Evolutionary conservation across 2,888 invertebrate genomes (phyloP).

Genomic region (Tenthredo notha): DNA sequence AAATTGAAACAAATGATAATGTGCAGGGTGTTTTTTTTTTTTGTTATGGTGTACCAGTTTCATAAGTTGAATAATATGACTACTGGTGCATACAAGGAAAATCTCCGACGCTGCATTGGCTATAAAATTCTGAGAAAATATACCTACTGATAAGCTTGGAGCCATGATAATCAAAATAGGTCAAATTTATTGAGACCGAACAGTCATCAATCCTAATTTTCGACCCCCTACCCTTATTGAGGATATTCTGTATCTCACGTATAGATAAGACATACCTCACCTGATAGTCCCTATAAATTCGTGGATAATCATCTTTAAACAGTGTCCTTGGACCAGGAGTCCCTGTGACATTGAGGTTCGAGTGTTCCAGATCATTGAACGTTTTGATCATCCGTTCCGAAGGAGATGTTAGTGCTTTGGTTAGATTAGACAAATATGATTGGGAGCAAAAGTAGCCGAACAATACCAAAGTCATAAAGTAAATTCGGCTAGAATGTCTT

Average conservation of each 20-base stretch:
- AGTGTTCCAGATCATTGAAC: background rate
- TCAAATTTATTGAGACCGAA: too few relatives aligned
- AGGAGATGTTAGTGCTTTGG: constrained; percentile 13
- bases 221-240: too few relatives aligned
- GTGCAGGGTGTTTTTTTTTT: too few relatives aligned
- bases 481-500: background rate
- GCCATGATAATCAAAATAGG: too few relatives aligned
- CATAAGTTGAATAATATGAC: background rate
- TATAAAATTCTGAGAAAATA: too few relatives aligned
- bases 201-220: too few relatives aligned
- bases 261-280: background rate
- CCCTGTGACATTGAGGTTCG: background rate
- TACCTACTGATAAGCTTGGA: too few relatives aligned
- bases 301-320: constrained; percentile 39
- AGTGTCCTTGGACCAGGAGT: too few relatives aligned
- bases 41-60: background rate
- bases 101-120: too few relatives aligned
- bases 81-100: too few relatives aligned
- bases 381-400: constrained; percentile 9
- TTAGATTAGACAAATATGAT: constrained; percentile 15
- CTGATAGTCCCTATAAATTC: background rate
- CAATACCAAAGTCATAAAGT: background rate
- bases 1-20: background rate
- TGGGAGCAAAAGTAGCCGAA: constrained; percentile 6
- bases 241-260: too few relatives aligned